These are phyloP conservation scores for Loris lydekkerianus DNA, from an alignment of 2,797 vertebrate species.

Conservation along the genomic window DNA sequence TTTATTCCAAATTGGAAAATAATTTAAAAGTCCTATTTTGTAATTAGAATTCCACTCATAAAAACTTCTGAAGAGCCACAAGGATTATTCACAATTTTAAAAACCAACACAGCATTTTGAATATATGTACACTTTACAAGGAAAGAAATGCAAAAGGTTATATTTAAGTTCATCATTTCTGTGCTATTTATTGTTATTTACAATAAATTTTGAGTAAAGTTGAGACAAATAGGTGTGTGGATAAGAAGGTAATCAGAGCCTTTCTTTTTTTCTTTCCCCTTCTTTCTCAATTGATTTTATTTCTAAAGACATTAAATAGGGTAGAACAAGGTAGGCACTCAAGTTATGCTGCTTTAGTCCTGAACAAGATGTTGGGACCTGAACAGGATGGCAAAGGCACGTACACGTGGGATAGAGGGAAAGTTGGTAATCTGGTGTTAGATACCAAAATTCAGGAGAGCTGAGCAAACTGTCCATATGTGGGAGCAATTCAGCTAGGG, in stretches of 20 bases:
- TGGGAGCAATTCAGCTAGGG: background rate
- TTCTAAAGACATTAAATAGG: conserved; percentile 47
- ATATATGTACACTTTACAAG: conserved; percentile 8
- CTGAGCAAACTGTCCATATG: background rate
- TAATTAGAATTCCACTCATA: conserved; percentile 22
- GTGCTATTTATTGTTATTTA: conserved; percentile 31
- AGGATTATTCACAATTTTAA: conserved; percentile 47
- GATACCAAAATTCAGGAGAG: background rate
- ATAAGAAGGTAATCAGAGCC: background rate
- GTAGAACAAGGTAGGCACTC: background rate
- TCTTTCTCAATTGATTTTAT: conserved; percentile 10
- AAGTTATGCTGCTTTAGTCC: background rate
- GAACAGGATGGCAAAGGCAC: background rate
- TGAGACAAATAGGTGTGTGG: background rate
- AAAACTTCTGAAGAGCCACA: conserved; percentile 24
- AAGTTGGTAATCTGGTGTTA: background rate
- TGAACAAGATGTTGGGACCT: conserved; percentile 28
- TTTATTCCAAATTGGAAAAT: conserved; percentile 31
- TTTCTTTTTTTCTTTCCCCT: background rate
- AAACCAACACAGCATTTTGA: conserved; percentile 58
- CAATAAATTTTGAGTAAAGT: background rate
- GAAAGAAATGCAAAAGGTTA: background rate
- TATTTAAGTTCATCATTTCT: conserved; percentile 18
- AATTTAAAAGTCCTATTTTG: background rate
- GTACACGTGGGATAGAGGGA: background rate